Evolutionary conservation across 2,797 vertebrate genomes (phyloP), one percentile per base, ranked within the genome.

Genomic region (Lateolabrax maculatus): DNA sequence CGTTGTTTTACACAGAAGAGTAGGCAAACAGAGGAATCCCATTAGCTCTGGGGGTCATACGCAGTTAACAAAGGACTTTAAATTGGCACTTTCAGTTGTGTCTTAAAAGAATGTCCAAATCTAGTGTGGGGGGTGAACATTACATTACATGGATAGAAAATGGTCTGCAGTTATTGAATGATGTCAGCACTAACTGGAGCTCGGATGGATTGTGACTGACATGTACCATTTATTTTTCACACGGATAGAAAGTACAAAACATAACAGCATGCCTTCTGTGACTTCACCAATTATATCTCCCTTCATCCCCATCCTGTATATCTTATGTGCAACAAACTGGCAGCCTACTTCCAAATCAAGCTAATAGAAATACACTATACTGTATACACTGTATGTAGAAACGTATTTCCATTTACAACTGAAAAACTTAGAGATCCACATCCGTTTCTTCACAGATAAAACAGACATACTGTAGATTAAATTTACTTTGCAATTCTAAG

Each of bases 31-130:
- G 16, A 27, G 19, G 0, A 27, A 52, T 31, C 48, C 69, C 31
- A 19, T 44, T 52, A 36, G n/a, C 37, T 31, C 23, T 13, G 13
- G 39, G 48, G 21, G 58, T 37, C 19, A 67, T 25, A 70, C 48
- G 6, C 43, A 55, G 55, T 12, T 56, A 64, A 68, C 52, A 65
- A 66, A 70, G 36, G n/a, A 52, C 29, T 61, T 48, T 44, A 49
- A 70, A 70, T 49, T 71, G 31, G 5, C 70, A 55, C 46, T 55
- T 71, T 69, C 29, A 62, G 41, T 37, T 55, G 37, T 12, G 37
- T 21, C 21, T 56, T 5, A 2, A 52, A 57, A 48, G 56, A 66
- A 37, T 61, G 9, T 37, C 12, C 2, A 49, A 36, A 39, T 62
- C 36, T 18, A 48, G 4, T n/a, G 23, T 1, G 3, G 25, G 61